Evolutionary conservation across 2,113 vertebrate genomes (phyloP), one percentile per base, ranked within the genome.

Genomic region (Galeopterus variegatus): DNA sequence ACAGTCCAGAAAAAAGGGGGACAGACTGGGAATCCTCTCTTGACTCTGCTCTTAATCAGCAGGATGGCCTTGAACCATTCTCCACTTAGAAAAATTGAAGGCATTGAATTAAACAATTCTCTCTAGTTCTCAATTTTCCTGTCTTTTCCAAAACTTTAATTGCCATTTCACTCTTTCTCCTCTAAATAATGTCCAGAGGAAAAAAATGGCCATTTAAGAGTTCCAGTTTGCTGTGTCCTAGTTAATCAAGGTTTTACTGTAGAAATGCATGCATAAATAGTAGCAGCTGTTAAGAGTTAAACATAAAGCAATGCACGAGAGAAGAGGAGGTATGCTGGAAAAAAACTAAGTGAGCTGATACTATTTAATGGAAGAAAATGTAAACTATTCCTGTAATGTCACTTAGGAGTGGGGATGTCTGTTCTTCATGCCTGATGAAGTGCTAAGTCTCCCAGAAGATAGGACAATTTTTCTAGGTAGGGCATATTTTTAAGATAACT

Each of bases 71-170:
- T 50, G 28, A 67, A 50, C 73, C 64, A 14, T 82, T 91, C 67
- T 50, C 81, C 21, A 88, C 67, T 58, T 84, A 92, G 62, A 83
- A 67, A 89, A 84, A 75, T 1, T 8, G 11, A 97, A 88, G 31
- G 60, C 17, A 18, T 12, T 65, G 52, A 90, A n/a, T 76, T 83
- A 72, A 48, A 84, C 54, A 41, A 70, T 48, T 80, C 48, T 87
- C 19, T 69, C 60, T 24, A 31, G 45, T 31, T 73, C 60, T 92
- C 62, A 31, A 72, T 52, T 33, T 96, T 85, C 76, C 52, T 93
- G 45, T 88, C 87, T 60, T 92, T 95, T 69, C 84, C 28, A 87
- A 64, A 96, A 64, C 83, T 89, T 91, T 11, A 69, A 33, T 79
- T 83, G 45, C 41, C 92, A 36, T 69, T 94, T 93, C 73, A 64